Evolutionary conservation across 2,888 invertebrate genomes (phyloP), one percentile per base, ranked within the genome.

Genomic region (Habrosyne pyritoides): DNA sequence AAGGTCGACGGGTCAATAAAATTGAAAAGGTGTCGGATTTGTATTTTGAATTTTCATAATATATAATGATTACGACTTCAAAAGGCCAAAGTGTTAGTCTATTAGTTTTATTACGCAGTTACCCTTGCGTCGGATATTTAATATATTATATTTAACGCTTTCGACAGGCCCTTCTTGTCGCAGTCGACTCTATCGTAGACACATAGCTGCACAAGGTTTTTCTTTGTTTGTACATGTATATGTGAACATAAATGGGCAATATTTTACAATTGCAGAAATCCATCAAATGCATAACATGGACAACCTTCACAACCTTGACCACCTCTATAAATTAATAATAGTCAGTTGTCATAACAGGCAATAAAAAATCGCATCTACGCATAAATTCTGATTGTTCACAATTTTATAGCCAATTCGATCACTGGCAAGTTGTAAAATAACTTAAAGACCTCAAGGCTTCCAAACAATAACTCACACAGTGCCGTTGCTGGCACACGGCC

Each of bases 81-180:
- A 81, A 81, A 91, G 88, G 88, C 84, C 88, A 83, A 64, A 79
- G 60, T 75, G 78, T 83, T 83, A 77, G 81, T 78, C 79, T 85
- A 87, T 86, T 84, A 82, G 79, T 85, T 91, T 89, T 86, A 91
- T 91, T 81, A 86, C 77, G 87, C 73, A 71, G 89, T 90, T 90
- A 85, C 86, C 91, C 91, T 91, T 90, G 90, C 81, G 63, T 78
- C 66, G 63, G 77, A 75, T 76, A 73, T 81, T 79, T 76, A 73
- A 77, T 75, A 77, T 79, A 79, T 77, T 78, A 73, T 70, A 68
- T 71, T 70, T 73, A 72, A 71, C 70, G 75, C 81, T 83, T 84
- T 84, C 79, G 75, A 78, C 71, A 77, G 79, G 71, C 83, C 82
- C 84, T 84, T 81, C 76, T 73, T 76, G 75, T 70, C 18, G 18